Evolutionary conservation across 37 sponge, comb jelly and placozoan genomes (phyloP), one percentile per base, ranked within the genome.

Genomic region (Chondrilla cf. caribensis): DNA sequence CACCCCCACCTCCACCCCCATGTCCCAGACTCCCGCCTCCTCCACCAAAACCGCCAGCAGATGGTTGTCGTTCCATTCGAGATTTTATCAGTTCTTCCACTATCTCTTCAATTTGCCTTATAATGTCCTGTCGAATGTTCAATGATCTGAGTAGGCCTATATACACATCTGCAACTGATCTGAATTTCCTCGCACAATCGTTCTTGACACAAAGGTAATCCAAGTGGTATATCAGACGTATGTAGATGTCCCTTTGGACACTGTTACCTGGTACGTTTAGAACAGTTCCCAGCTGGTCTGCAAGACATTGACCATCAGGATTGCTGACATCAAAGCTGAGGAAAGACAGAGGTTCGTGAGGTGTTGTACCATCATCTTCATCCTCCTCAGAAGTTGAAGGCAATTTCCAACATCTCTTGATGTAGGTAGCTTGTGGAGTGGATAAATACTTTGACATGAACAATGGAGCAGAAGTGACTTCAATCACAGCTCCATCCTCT

Each of bases 391-490:
- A n/a, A 73, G 17, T 25, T 32, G 2, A 3, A 40, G 25, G 64
- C 15, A 62, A 62, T 15, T 73, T 38, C 76, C 76, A 73, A 1
- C 24, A 31, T 73, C 40, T 73, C 36, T 11, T 7, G 18, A 73
- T 6, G 11, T 37, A 15, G 18, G 41, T 2, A 0, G 41, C 76
- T n/a, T 73, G 44, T 24, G n/a, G 44, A 8, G 76, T 19, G 17
- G 39, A 37, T 43, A 73, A 24, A 25, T 73, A 73, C 24, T 73
- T 73, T n/a, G 38, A 36, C 38, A 73, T 39, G 41, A 73, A 73
- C 25, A 73, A 43, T 2, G 24, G 44, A 6, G 44, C 41, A 22
- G 24, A 73, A 2, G 1, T 22, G 17, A 73, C 76, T 18, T 25
- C 76, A 11, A 21, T 15, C 3, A 15, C 36, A 43, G 36, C 22